phyloP scores from a whole-genome alignment of 92 coral and sea anemone genomes.

The Epizoanthus scotinus region DNA sequence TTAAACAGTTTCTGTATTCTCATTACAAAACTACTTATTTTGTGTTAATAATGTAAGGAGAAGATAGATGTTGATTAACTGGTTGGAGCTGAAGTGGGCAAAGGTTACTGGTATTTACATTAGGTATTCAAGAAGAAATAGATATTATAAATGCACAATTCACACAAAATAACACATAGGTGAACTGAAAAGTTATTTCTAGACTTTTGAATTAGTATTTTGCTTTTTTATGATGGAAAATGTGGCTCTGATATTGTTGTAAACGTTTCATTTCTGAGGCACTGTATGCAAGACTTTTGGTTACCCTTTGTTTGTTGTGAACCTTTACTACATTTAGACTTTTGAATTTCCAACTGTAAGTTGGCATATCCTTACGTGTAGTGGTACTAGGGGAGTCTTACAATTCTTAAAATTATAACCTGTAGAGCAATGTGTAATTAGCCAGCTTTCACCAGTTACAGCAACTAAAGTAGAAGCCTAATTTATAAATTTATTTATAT shows the following conservation, averaged over 20 bases:
- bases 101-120: not conserved
- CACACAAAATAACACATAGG: no score
- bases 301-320: not conserved
- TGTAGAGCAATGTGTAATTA: conserved; percentile 10
- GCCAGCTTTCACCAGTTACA: conserved; percentile 19
- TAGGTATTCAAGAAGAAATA: not conserved
- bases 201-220: not conserved
- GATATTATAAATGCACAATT: no score
- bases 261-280: not conserved
- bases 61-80: no score
- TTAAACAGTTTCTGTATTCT: not conserved
- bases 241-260: not conserved
- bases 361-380: not conserved
- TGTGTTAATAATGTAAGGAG: no score
- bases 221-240: not conserved
- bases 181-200: not conserved
- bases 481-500: conserved; percentile 44
- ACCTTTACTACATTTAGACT: not conserved
- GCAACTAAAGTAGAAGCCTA: conserved; percentile 33
- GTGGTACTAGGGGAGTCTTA: not conserved
- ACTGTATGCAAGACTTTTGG: not conserved
- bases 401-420: not conserved
- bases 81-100: no score
- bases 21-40: no score
- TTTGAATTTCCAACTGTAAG: not conserved